Base-by-base conservation (phyloP, 2,888 invertebrate species). In the Leptopilina myrica region DNA sequence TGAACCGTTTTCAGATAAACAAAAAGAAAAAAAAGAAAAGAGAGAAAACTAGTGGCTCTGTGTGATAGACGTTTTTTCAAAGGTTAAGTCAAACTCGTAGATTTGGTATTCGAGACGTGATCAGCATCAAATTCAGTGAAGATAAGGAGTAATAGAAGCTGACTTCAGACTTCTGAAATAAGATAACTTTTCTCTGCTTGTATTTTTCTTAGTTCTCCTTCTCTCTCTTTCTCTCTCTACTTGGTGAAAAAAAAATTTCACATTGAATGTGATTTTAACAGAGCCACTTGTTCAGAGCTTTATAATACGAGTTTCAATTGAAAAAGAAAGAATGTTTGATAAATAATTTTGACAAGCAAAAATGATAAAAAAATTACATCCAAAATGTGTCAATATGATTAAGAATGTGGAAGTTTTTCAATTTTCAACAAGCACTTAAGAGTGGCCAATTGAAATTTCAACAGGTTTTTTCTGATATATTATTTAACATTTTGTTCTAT, bases 21-120 rank as follows among this genome's bases (percentile, higher is more conserved):
- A 15, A 73, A 73, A 73, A 40, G 33, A 26, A 26, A 53, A 69
- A 53, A 26, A n/a, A n/a, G 0, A 73, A 26, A 9, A n/a, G 7
- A 73, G 46, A 56, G 12, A 43, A 43, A 43, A n/a, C 59, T 14
- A 59, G 56, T 20, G 12, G 33, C 40, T n/a, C 73, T 73, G 53
- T 73, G 56, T 73, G 40, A 69, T 53, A 69, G 56, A 73, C 73
- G 26, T 73, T 73, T 73, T 73, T 73, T 56, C 56, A 33, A 56
- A 56, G 73, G 73, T 56, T 73, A 40, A 73, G 56, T 53, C 56
- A 53, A 73, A 59, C 73, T 59, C 56, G 73, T 40, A 26, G 56
- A 73, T 56, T 73, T 73, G 73, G 56, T 73, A 73, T 73, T 73
- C 73, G 56, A 56, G 56, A 73, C 73, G 73, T 59, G 73, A 73